Evolutionary conservation across 2,797 vertebrate genomes (phyloP).

Genomic region (Enteromius thamalakanensis): DNA sequence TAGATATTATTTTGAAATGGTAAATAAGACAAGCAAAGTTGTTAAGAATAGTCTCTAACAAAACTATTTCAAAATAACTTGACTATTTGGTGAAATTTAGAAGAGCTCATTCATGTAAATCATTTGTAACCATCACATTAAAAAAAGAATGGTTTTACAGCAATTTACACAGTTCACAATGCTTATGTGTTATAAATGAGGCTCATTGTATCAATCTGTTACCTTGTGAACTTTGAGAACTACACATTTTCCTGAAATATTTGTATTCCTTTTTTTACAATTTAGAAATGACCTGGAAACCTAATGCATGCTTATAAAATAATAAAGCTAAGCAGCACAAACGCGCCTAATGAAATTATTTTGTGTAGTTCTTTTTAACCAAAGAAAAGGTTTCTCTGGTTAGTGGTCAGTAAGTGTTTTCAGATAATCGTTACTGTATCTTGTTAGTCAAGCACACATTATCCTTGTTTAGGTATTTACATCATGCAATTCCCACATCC

Average conservation of each 20-base stretch:
- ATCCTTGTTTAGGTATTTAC: background rate
- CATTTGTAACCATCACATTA: background rate
- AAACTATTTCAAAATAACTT: no score
- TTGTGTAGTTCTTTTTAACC: background rate
- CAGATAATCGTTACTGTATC: conserved; percentile 20
- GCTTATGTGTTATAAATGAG: background rate
- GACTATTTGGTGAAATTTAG: background rate
- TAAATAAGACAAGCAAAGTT: background rate
- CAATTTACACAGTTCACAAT: background rate
- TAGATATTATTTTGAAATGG: background rate
- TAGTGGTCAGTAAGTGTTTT: no score
- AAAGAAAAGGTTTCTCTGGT: background rate
- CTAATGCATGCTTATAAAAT: background rate
- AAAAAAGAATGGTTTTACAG: background rate
- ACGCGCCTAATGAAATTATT: no score
- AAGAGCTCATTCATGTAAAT: background rate
- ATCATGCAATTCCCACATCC: conserved; percentile 10
- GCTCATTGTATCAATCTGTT: background rate
- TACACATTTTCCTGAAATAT: background rate
- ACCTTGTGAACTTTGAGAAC: background rate
- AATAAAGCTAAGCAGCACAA: background rate
- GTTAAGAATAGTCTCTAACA: background rate
- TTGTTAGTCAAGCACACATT: background rate
- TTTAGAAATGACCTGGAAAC: background rate
- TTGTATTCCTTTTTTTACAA: background rate